Percentiles rank a stretch among this genome's conserved stretches.
Conservation (phyloP, 2,797 vertebrate species). For the Myotis daubentonii region DNA sequence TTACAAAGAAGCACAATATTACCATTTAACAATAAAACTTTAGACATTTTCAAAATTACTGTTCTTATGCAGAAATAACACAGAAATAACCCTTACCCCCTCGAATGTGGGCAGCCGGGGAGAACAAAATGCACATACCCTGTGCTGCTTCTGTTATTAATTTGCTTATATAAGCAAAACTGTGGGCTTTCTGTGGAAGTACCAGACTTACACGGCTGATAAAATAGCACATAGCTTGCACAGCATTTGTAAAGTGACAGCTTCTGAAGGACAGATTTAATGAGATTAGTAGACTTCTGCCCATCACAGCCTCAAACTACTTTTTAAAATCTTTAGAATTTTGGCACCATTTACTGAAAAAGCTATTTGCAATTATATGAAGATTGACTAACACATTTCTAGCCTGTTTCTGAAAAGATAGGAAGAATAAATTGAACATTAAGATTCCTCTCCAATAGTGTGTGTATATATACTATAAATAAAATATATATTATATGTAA, state of each 20-base stretch:
- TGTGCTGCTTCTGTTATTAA: background rate
- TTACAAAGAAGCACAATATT: constrained; percentile 1
- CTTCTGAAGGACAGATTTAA: constrained; percentile 63
- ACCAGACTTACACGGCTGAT: background rate
- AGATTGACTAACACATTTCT: constrained; percentile 67
- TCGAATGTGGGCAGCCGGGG: background rate
- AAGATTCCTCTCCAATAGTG: constrained; percentile 63
- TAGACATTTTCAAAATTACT: constrained; percentile 29
- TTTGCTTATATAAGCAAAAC: constrained; percentile 65
- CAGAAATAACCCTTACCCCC: background rate
- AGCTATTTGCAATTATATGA: constrained; percentile 26
- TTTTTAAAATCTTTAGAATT: constrained; percentile 42
- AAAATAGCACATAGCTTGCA: constrained; percentile 44
- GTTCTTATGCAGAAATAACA: constrained; percentile 7
- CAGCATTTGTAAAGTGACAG: constrained; percentile 37
- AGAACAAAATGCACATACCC: constrained; percentile 27
- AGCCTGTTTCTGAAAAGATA: constrained; percentile 67
- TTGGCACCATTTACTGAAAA: constrained; percentile 68
- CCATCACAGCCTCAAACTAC: constrained; percentile 62
- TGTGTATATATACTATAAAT: background rate
- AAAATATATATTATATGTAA: background rate
- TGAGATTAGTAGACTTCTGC: constrained; percentile 61
- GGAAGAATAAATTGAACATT: constrained; percentile 55
- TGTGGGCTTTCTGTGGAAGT: constrained; percentile 37
- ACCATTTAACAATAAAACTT: constrained; percentile 21